These are phyloP conservation scores for Euborellia annulipes DNA, from an alignment of 1,140 invertebrate species.

Conservation along the genomic window DNA sequence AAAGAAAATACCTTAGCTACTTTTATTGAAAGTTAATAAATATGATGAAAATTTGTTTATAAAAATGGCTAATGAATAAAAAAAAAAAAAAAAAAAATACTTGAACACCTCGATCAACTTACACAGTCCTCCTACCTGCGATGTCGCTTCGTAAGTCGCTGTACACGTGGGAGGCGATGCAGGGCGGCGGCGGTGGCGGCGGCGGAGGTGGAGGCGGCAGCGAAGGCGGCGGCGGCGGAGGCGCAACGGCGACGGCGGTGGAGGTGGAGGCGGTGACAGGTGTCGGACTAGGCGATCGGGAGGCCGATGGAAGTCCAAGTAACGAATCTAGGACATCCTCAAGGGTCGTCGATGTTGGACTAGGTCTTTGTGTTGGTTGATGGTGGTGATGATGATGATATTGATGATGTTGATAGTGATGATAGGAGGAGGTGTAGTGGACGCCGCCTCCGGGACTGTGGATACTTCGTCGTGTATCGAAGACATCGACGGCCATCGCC, in stretches of 20 bases:
- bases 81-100: not conserved
- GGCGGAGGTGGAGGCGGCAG: constrained; percentile 32
- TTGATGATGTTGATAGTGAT: no score
- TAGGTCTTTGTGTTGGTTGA: constrained; percentile 25
- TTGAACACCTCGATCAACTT: constrained; percentile 33
- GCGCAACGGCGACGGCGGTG: constrained; percentile 29
- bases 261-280: constrained; percentile 24
- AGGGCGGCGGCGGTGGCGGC: constrained; percentile 23
- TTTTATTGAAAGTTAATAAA: no score
- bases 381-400: no score
- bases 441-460: no score
- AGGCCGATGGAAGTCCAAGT: constrained; percentile 59
- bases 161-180: constrained; percentile 10
- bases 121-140: constrained; percentile 62
- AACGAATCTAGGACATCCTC: constrained; percentile 87
- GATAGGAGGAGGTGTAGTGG: no score
- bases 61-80: no score
- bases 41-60: no score
- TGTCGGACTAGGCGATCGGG: constrained; percentile 47
- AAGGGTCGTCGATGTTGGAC: constrained; percentile 66
- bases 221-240: constrained; percentile 3
- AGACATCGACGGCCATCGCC: no score
- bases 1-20: no score
- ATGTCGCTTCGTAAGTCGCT: constrained; percentile 34
- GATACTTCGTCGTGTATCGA: no score